Percentiles rank a stretch among this genome's conserved stretches.
Evolutionary conservation across 2,113 vertebrate genomes (phyloP).

Genomic region (Phaethon lepturus): DNA sequence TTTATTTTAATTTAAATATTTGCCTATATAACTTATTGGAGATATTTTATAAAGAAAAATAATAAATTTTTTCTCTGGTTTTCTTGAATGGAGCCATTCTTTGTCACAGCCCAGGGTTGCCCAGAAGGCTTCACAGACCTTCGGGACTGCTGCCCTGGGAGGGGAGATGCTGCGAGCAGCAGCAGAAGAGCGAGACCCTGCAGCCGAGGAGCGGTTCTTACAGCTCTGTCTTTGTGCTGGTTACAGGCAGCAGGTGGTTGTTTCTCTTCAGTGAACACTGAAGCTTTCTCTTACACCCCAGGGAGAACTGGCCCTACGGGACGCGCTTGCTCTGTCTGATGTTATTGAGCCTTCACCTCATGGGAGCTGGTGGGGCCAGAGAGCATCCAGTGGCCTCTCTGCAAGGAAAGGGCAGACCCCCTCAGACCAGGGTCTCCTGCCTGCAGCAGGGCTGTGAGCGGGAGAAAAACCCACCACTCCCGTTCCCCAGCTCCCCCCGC

Average conservation of each 20-base stretch:
- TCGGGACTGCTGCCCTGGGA: neutral
- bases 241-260: no score
- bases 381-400: neutral
- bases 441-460: neutral
- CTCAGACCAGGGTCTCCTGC: neutral
- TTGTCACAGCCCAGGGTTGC: neutral
- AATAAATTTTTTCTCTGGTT: constrained; percentile 66
- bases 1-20: constrained; percentile 70
- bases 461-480: neutral
- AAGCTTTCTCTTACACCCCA: neutral
- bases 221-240: neutral
- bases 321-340: neutral
- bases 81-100: neutral
- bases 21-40: constrained; percentile 54
- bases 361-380: neutral
- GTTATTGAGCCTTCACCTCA: neutral
- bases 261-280: neutral
- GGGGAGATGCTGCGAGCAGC: accelerated
- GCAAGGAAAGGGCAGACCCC: neutral
- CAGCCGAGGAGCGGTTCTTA: neutral
- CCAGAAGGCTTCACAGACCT: neutral
- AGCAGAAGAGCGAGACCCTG: neutral
- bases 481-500: neutral
- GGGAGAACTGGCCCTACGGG: neutral
- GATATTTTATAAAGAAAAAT: constrained; percentile 66